Conservation (phyloP, 2,797 vertebrate genomes). For the Peromyscus aztecus region DNA sequence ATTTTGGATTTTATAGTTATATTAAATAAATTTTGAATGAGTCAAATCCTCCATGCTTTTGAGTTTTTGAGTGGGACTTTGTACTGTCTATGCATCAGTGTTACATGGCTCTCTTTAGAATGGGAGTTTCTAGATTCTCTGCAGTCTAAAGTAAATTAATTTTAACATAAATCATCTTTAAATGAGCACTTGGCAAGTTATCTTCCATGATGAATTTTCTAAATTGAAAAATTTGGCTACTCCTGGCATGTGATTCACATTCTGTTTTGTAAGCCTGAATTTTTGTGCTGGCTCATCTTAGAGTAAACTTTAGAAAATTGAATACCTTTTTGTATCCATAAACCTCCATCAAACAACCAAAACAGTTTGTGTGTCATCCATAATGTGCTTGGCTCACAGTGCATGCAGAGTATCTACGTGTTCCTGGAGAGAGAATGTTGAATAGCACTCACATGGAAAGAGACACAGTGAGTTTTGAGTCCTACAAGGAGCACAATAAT, state of each 20-base stretch:
- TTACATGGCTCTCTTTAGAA: background rate
- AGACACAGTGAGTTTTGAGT: background rate
- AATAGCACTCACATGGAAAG: background rate
- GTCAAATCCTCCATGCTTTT: background rate
- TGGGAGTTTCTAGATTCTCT: background rate
- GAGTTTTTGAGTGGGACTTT: background rate
- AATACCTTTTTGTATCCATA: constrained; percentile 39
- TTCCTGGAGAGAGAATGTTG: background rate
- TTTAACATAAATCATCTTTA: constrained; percentile 54
- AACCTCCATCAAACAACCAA: constrained; percentile 32
- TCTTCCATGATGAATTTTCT: constrained; percentile 45
- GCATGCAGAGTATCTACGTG: background rate
- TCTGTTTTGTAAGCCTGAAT: constrained; percentile 24
- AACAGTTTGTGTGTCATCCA: background rate
- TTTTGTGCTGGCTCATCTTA: background rate
- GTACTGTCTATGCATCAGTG: background rate
- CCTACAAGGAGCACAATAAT: background rate
- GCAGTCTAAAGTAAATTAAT: background rate
- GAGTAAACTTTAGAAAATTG: constrained; percentile 13
- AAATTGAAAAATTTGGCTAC: constrained; percentile 53
- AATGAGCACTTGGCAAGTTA: constrained; percentile 17
- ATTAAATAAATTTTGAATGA: background rate
- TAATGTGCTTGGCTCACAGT: background rate
- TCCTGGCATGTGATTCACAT: constrained; percentile 40
- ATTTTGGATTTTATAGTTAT: background rate